Evolutionary conservation across 1,140 invertebrate genomes (phyloP).

Genomic region (Caenorhabditis remanei): DNA sequence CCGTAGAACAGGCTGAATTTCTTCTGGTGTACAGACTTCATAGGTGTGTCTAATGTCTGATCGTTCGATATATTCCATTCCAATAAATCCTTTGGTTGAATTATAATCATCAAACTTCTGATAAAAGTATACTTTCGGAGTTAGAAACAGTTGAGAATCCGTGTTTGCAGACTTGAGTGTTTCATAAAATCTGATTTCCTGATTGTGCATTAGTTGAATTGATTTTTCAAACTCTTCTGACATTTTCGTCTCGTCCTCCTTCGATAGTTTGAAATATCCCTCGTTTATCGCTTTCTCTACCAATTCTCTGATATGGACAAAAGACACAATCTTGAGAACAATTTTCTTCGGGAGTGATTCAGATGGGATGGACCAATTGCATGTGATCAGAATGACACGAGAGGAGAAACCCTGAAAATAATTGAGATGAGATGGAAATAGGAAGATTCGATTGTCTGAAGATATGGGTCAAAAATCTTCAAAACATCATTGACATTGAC

Average conservation of each 20-base stretch:
- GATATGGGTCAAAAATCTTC: too few species aligned
- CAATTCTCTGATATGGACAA: not conserved
- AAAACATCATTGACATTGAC: too few species aligned
- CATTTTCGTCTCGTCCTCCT: not conserved
- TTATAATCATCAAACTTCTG: not conserved
- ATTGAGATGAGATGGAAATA: not conserved
- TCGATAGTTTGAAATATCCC: not conserved
- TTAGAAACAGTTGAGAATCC: not conserved
- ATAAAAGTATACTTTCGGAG: not conserved
- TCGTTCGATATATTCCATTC: slow-evolving; percentile 25
- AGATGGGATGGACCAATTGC: not conserved
- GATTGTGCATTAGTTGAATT: slow-evolving; percentile 7
- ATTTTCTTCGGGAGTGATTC: not conserved
- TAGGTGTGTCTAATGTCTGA: not conserved
- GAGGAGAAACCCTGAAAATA: slow-evolving; percentile 17
- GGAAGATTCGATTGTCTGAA: too few species aligned
- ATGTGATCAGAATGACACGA: not conserved
- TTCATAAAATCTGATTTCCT: slow-evolving; percentile 5
- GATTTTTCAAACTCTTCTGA: not conserved
- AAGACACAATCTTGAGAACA: not conserved
- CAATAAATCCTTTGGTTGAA: slow-evolving; percentile 29
- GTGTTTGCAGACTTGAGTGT: not conserved
- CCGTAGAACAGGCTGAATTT: slow-evolving; percentile 31
- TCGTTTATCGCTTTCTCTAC: not conserved
- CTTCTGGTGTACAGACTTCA: not conserved